Conservation (phyloP, 2,888 invertebrate genomes). For the Norana najaformis region DNA sequence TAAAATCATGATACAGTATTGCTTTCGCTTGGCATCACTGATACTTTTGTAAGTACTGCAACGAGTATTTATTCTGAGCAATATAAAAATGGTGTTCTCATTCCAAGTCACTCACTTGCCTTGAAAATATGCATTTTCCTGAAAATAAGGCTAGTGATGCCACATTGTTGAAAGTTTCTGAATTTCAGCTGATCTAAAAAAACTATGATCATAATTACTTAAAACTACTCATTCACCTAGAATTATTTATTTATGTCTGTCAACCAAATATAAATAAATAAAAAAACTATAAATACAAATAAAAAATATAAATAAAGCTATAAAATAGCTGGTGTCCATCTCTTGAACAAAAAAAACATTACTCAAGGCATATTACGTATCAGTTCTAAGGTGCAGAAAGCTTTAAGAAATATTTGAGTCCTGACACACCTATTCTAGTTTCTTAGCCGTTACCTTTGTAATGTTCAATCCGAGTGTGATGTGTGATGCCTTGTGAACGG, state of each 20-base stretch:
- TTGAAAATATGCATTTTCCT: slow-evolving; percentile 1
- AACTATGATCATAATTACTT: background rate
- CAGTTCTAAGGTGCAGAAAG: background rate
- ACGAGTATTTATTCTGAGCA: background rate
- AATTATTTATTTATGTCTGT: background rate
- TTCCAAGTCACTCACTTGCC: background rate
- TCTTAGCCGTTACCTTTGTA: slow-evolving; percentile 65
- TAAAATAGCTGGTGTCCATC: background rate
- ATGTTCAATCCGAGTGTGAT: slow-evolving; percentile 77
- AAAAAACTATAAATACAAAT: background rate
- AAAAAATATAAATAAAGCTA: background rate
- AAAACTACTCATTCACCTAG: background rate
- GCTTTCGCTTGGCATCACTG: no score
- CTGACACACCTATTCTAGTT: background rate
- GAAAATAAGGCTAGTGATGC: background rate
- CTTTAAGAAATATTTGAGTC: background rate
- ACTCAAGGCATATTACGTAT: background rate
- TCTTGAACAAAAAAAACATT: background rate
- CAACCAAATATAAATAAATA: background rate
- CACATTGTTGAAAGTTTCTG: background rate
- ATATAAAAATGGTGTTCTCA: background rate
- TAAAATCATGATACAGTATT: no score
- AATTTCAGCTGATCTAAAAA: background rate
- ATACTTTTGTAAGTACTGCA: no score
- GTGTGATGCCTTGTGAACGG: slow-evolving; percentile 70